phyloP scores from a whole-genome alignment of 2,797 vertebrate genomes.

The Scleropages formosus region DNA sequence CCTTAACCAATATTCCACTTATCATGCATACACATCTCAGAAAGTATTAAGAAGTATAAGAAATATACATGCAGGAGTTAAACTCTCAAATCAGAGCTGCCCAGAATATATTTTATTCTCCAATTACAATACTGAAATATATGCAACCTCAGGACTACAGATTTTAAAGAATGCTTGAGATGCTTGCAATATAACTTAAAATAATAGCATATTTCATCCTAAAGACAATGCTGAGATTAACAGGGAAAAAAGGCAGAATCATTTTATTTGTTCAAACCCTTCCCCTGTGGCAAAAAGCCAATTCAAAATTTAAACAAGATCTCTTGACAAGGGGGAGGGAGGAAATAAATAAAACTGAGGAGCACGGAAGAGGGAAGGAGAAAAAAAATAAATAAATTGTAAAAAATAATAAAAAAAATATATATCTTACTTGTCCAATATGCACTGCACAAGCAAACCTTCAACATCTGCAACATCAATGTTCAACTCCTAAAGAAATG shows the following conservation, averaged over 20 bases:
- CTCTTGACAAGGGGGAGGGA: neutral
- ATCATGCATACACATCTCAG: too few species aligned
- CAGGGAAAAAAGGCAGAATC: neutral
- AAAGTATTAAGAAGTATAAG: too few species aligned
- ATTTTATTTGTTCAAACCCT: neutral
- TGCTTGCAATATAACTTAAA: too few species aligned
- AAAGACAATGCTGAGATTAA: neutral
- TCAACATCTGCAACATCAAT: slow-evolving; percentile 99
- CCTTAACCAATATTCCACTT: too few species aligned
- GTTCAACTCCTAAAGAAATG: slow-evolving; percentile 87
- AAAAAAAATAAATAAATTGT: neutral
- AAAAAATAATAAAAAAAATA: slow-evolving; percentile 8
- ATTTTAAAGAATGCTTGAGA: too few species aligned
- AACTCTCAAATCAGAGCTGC: too few species aligned
- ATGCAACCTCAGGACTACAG: too few species aligned
- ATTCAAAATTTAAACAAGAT: neutral
- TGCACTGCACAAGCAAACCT: slow-evolving; percentile 99
- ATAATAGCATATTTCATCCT: neutral
- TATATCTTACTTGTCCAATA: slow-evolving; percentile 96
- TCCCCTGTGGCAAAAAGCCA: neutral
- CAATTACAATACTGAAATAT: too few species aligned
- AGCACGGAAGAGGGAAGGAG: too few species aligned
- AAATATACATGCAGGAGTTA: neutral
- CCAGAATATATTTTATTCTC: too few species aligned
- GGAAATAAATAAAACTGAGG: too few species aligned